Conservation (phyloP, 2,888 invertebrate species). For the Rhingia campestris region DNA sequence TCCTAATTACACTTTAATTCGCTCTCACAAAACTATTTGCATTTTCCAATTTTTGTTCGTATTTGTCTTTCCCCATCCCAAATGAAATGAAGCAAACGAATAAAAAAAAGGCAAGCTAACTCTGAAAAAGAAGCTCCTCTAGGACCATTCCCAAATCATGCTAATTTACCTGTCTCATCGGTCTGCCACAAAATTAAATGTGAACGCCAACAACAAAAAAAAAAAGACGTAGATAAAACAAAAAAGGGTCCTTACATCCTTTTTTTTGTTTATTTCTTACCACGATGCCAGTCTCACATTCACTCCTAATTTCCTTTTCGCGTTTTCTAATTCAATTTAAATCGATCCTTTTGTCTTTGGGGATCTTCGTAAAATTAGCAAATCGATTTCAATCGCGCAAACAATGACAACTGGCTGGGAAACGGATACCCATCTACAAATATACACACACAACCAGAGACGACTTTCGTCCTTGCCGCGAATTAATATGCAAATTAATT, state of each 20-base stretch:
- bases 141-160: constrained; percentile 42
- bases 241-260: background rate
- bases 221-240: background rate
- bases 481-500: constrained; percentile 75
- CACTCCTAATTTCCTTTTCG: constrained; percentile 65
- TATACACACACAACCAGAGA: constrained; percentile 34
- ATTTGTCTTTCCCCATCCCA: constrained; percentile 7
- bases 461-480: constrained; percentile 59
- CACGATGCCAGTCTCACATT: constrained; percentile 12
- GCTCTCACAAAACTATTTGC: constrained; percentile 38
- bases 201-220: constrained; percentile 33
- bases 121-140: background rate
- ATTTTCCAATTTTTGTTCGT: background rate
- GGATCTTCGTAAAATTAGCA: constrained; percentile 68
- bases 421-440: constrained; percentile 39
- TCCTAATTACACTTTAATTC: constrained; percentile 68
- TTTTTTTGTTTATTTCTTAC: constrained; percentile 7
- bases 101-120: constrained; percentile 23
- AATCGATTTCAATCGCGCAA: constrained; percentile 67
- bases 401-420: constrained; percentile 48
- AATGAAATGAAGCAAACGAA: background rate
- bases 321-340: constrained; percentile 70
- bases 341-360: constrained; percentile 67
- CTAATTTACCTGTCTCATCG: constrained; percentile 69
- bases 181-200: constrained; percentile 55